These are phyloP conservation scores for Hippopotamyrus pictus DNA, from an alignment of 2,797 vertebrate genomes.

Conservation along the genomic window DNA sequence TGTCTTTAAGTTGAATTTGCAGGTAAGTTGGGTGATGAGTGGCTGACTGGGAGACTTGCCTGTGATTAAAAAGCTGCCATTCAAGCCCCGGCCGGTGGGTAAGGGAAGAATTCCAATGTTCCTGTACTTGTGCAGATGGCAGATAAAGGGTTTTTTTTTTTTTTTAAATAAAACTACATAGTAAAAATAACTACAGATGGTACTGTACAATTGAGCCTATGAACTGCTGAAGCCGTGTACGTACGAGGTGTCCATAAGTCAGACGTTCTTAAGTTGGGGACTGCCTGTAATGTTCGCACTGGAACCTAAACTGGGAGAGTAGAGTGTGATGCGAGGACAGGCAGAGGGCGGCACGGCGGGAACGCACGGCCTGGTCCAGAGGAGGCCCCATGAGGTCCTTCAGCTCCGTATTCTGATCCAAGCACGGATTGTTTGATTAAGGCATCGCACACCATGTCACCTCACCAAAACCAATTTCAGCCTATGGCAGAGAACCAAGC, in stretches of 20 bases:
- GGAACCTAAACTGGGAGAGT: background rate
- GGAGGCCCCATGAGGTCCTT: background rate
- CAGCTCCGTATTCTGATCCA: background rate
- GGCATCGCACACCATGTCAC: background rate
- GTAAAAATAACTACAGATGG: background rate
- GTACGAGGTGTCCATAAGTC: background rate
- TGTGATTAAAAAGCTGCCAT: background rate
- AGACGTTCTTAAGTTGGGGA: background rate
- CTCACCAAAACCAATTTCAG: background rate
- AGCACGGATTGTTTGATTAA: background rate
- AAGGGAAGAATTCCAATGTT: background rate
- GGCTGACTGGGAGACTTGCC: background rate
- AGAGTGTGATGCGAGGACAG: background rate
- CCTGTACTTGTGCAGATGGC: background rate
- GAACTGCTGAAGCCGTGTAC: background rate
- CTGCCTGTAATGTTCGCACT: background rate
- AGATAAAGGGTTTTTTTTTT: background rate
- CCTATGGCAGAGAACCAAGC: background rate
- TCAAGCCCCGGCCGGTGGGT: background rate
- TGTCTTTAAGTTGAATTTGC: background rate
- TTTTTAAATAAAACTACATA: background rate
- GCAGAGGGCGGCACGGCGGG: background rate
- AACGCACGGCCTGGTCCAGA: background rate
- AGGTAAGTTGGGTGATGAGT: background rate
- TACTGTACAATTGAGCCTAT: background rate